Evolutionary conservation across 2,888 invertebrate genomes (phyloP), one percentile per base, ranked within the genome.

Genomic region (Gandaritis pyraliata): DNA sequence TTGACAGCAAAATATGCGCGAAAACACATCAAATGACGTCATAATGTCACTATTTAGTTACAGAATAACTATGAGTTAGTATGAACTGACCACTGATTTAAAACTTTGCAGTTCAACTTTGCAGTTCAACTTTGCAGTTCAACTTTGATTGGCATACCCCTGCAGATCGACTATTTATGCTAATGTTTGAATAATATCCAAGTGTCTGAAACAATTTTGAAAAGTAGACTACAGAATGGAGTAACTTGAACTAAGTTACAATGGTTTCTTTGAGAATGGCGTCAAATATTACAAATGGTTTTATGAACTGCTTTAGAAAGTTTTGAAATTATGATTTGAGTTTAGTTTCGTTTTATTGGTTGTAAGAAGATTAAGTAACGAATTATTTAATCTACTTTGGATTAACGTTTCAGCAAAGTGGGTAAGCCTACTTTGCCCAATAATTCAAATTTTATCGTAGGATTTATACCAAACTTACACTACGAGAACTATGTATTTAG

Each of bases 261-360:
- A 7, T 53, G 46, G 49, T 54, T 39, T 29, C 51, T 49, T 30
- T 16, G 23, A 16, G 39, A 48, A 38, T 55, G 43, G 43, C 51
- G 52, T 56, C 12, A 47, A 61, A 54, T 54, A 50, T 23, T 29
- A 16, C 43, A 56, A 52, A 61, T 57, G 52, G 18, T 45, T 61
- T 56, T 53, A 45, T 50, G 39, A 62, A 50, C 49, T 61, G 45
- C 39, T 56, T 57, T 23, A 23, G 23, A 53, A 60, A 51, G 46
- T 61, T 50, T 12, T 8, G 13, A 10, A 16, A 18, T 49, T 30
- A 38, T 23, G 38, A 50, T 45, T 58, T 8, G 8, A 15, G 39
- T 39, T 15, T 58, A 39, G 39, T 45, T 58, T n/a, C n/a, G n/a
- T n/a, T n/a, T n/a, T 23, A 33, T 23, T 15, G 18, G 12, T 36